phyloP scores from a whole-genome alignment of 2,888 invertebrate species.

The Acrobasis repandana region DNA sequence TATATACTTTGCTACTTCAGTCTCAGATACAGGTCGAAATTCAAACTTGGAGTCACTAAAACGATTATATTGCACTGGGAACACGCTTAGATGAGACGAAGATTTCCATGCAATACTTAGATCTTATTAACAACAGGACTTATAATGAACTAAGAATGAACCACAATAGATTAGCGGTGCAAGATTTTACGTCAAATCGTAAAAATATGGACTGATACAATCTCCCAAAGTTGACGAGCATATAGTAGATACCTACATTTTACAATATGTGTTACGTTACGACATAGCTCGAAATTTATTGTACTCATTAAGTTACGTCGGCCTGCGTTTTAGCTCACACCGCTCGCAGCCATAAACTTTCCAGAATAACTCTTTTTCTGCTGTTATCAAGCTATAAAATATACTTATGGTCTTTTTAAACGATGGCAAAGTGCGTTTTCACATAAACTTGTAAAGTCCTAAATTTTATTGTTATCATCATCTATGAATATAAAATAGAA shows the following conservation, averaged over 20 bases:
- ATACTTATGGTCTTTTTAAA: neutral
- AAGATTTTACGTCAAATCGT: neutral
- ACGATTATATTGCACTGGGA: too few relatives aligned
- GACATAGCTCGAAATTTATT: neutral
- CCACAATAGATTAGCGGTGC: neutral
- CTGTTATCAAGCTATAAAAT: conserved; percentile 13
- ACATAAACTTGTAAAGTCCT: conserved; percentile 1
- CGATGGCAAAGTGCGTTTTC: conserved; percentile 7
- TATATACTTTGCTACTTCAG: too few relatives aligned
- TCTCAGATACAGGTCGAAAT: too few relatives aligned
- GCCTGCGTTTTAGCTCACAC: neutral
- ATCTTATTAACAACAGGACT: too few relatives aligned
- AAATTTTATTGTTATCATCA: conserved; percentile 14
- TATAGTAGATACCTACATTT: neutral
- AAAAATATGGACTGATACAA: neutral
- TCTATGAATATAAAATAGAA: neutral
- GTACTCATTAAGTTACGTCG: conserved; percentile 3
- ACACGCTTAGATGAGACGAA: too few relatives aligned
- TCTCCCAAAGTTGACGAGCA: neutral
- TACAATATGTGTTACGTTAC: neutral
- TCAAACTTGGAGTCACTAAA: too few relatives aligned
- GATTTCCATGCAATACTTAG: too few relatives aligned
- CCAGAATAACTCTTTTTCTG: neutral
- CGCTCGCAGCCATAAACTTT: neutral
- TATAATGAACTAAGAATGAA: too few relatives aligned